Conservation (phyloP, 2,888 invertebrate species). For the Orthosia gracilis region DNA sequence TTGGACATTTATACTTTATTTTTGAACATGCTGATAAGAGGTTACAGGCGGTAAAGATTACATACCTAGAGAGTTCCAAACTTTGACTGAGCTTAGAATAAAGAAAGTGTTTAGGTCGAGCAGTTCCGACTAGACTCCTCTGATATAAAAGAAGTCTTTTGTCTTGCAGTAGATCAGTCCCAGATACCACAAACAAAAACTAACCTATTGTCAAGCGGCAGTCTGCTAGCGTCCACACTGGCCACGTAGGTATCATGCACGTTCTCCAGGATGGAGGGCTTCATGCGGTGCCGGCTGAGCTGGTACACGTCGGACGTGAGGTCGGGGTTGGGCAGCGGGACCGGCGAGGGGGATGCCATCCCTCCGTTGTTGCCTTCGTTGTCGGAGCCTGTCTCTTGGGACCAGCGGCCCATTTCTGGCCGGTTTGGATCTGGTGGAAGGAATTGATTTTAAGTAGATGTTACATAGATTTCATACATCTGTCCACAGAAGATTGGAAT, state of each 20-base stretch:
- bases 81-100: no score
- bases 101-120: no score
- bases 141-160: no score
- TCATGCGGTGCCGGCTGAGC: conserved; percentile 88
- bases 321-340: conserved; percentile 95
- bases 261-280: conserved; percentile 91
- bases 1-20: no score
- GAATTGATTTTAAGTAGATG: background rate
- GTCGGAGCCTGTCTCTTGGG: conserved; percentile 95
- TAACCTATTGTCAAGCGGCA: conserved; percentile 84
- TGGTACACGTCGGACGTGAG: conserved; percentile 92
- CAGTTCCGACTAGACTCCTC: no score
- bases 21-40: no score
- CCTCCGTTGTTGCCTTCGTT: conserved; percentile 90
- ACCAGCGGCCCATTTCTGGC: conserved; percentile 92
- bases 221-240: conserved; percentile 83
- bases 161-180: no score
- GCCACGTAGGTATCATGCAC: conserved; percentile 91
- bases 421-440: conserved; percentile 75
- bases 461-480: no score
- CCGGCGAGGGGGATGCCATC: conserved; percentile 85
- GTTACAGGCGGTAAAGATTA: no score
- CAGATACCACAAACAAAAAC: no score
- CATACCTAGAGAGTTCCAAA: no score
- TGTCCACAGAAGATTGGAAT: no score